Base-by-base conservation (phyloP, 2,113 vertebrate genomes). In the Alethe diademata region DNA sequence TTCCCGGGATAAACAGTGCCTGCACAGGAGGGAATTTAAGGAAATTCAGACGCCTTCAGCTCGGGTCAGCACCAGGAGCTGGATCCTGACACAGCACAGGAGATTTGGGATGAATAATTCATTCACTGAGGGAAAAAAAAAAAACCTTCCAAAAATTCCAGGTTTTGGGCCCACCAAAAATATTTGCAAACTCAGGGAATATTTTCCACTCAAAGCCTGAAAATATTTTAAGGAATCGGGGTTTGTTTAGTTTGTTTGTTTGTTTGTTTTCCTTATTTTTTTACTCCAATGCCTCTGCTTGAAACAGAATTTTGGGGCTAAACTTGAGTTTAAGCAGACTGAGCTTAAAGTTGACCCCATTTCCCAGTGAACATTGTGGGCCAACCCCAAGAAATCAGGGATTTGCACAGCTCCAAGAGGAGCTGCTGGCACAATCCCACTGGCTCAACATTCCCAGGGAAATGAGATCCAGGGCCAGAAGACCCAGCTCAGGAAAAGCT, bases 161-260 rank as follows among this genome's bases (percentile, higher is more conserved):
- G 54, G 61, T 7, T 91, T 95, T 16, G 47, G 87, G 57, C 36
- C 87, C 78, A 72, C 90, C 84, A 70, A 90, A 95, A 94, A 29
- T 93, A 95, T 95, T 74, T 89, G 92, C 92, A 78, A 60, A 43
- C 80, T 95, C 95, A 85, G 95, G 58, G 87, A 93, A 94, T 90
- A 90, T 26, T 95, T 96, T 89, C 84, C 61, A 85, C 80, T 80
- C 61, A 43, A 81, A 94, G 65, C 76, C 69, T 79, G 90, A 84
- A 86, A 89, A 78, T 45, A 51, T 81, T 91, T 95, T 51, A 66
- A 73, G 86, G 83, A 61, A 86, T n/a, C 24, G 6, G 56, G 14
- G 22, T 40, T 87, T 78, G 51, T 78, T 93, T 25, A 25, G 87
- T 35, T 35, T 35, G 35, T 35, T 35, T 35, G 35, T 35, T 35